phyloP scores from a whole-genome alignment of 2,113 vertebrate species.

The Myodes glareolus region DNA sequence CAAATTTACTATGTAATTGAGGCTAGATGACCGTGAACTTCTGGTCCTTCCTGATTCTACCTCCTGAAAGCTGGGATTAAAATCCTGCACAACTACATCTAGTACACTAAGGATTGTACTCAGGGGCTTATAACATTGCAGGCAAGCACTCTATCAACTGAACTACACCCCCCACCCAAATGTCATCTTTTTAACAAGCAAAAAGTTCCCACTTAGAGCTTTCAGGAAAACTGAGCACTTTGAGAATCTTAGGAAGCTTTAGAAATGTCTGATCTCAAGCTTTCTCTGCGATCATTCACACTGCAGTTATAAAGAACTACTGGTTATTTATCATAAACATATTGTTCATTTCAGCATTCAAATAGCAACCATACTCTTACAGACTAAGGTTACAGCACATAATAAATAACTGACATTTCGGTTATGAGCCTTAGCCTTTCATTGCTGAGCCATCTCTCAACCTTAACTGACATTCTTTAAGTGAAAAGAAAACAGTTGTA shows the following conservation, averaged over 20 bases:
- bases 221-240: neutral
- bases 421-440: neutral
- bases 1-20: too few relatives aligned
- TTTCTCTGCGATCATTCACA: neutral
- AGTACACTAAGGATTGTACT: neutral
- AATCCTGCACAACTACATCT: neutral
- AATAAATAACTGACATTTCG: neutral
- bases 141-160: neutral
- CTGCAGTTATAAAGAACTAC: neutral
- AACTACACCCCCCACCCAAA: neutral
- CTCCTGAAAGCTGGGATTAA: neutral
- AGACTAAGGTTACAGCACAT: neutral
- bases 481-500: neutral
- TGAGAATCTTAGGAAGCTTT: neutral
- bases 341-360: neutral
- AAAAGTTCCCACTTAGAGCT: neutral
- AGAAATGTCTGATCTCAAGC: neutral
- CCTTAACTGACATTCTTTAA: conserved; percentile 1
- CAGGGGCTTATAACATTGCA: neutral
- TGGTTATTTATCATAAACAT: neutral
- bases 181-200: neutral
- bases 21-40: neutral
- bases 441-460: neutral
- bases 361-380: neutral
- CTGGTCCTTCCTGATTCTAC: neutral